A percentile compares a stretch with the other conserved stretches of the same genome.
phyloP scores from a whole-genome alignment of 1,140 invertebrate species.

The Camponotus vicinus region DNA sequence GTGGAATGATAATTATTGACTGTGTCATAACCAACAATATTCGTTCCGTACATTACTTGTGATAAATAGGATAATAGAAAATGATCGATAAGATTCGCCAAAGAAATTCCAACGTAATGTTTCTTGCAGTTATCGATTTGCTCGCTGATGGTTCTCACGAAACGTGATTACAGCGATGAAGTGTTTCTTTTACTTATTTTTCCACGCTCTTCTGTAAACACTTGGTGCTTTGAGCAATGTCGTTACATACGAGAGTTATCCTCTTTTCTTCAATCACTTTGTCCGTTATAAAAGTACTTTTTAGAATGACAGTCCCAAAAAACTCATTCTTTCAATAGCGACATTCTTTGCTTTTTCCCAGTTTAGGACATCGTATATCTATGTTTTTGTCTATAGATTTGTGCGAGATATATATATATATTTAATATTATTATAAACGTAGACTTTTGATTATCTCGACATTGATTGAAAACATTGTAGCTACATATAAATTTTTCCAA shows the following conservation, averaged over 20 bases:
- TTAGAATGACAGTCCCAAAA: conserved; percentile 17
- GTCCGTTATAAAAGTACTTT: conserved; percentile 13
- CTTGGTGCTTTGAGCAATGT: conserved; percentile 13
- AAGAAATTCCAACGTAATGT: not conserved
- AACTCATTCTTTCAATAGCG: conserved; percentile 1
- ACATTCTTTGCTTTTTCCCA: conserved; percentile 16
- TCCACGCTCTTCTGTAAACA: conserved; percentile 45
- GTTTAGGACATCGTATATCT: not conserved
- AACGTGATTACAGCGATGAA: conserved; percentile 35
- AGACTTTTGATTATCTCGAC: conserved; percentile 38
- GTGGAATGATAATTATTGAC: not conserved
- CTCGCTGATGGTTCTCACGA: conserved; percentile 8
- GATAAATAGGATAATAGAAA: not conserved
- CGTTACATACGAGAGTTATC: conserved; percentile 26
- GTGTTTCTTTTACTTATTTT: conserved; percentile 18
- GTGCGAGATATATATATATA: not conserved
- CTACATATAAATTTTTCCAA: conserved; percentile 66
- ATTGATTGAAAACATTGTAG: conserved; percentile 33
- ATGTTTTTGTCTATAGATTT: not conserved
- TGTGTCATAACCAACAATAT: not conserved
- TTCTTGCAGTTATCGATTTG: conserved; percentile 1
- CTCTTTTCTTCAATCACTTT: conserved; percentile 39
- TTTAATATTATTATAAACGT: conserved; percentile 31
- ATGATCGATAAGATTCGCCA: not conserved
- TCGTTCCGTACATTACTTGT: not conserved